phyloP scores from a whole-genome alignment of 30 jellyfish, hydroid and myxozoan genomes.

The Hydractinia symbiolongicarpus region DNA sequence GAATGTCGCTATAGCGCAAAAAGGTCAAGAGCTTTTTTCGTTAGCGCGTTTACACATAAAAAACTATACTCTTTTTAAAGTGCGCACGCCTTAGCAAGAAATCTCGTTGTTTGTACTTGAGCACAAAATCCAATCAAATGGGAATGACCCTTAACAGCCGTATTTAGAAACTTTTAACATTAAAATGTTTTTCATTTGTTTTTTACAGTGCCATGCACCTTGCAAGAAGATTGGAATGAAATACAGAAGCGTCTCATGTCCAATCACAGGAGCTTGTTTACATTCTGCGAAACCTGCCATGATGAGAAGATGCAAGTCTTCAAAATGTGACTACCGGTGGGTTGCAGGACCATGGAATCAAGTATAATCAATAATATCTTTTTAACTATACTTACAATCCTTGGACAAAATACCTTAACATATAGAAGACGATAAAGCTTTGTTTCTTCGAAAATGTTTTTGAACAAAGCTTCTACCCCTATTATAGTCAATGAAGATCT shows the following conservation, averaged over 20 bases:
- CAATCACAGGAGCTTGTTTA: slow-evolving; percentile 70
- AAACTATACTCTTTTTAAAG: not conserved
- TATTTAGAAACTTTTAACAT: too few relatives aligned
- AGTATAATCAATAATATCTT: not conserved
- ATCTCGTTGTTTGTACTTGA: not conserved
- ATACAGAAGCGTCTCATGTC: slow-evolving; percentile 73
- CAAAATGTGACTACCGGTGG: slow-evolving; percentile 16
- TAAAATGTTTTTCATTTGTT: not conserved
- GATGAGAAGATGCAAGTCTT: slow-evolving; percentile 41
- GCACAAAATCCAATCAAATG: too few relatives aligned
- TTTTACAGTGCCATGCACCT: slow-evolving; percentile 65
- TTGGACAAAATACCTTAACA: not conserved
- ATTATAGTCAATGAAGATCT: too few relatives aligned
- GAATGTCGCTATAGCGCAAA: too few relatives aligned
- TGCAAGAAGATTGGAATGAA: slow-evolving; percentile 69
- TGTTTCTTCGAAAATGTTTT: too few relatives aligned
- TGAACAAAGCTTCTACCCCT: too few relatives aligned
- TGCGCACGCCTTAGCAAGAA: not conserved
- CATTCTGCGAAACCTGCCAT: slow-evolving; percentile 47
- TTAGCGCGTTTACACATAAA: too few relatives aligned
- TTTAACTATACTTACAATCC: not conserved
- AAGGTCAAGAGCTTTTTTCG: too few relatives aligned
- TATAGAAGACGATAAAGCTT: not conserved
- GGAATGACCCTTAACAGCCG: too few relatives aligned
- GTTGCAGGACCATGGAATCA: not conserved